Percentiles rank a stretch among this genome's conserved stretches.
These are phyloP conservation scores for Pseudomyrmex flavicornis DNA, from an alignment of 1,140 invertebrate genomes.

Conservation along the genomic window DNA sequence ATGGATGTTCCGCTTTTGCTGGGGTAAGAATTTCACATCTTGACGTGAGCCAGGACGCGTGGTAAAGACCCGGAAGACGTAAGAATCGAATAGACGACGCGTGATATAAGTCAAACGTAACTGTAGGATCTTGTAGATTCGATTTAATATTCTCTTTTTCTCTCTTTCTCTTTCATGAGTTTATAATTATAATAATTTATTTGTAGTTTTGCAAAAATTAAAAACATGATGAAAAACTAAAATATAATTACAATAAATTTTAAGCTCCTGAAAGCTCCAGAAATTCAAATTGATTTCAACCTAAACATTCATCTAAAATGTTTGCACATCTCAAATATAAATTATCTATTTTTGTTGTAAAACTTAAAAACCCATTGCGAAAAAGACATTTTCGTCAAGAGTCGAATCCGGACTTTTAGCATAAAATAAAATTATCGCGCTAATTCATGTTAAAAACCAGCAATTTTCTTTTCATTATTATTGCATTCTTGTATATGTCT, in stretches of 20 bases:
- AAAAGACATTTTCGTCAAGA: too few relatives aligned
- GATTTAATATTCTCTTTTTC: too few relatives aligned
- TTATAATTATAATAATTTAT: neutral
- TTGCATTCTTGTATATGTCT: neutral
- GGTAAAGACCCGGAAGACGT: slow-evolving; percentile 5
- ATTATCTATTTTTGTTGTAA: too few relatives aligned
- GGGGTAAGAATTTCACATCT: slow-evolving; percentile 58
- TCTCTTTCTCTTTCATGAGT: neutral
- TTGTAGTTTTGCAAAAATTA: neutral
- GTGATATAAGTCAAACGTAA: neutral
- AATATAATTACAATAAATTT: too few relatives aligned
- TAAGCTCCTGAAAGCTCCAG: too few relatives aligned
- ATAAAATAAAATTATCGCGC: neutral
- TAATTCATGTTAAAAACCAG: neutral
- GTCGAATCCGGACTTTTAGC: too few relatives aligned
- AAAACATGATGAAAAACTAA: neutral
- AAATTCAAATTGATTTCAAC: too few relatives aligned
- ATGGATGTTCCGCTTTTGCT: slow-evolving; percentile 44
- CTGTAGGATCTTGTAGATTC: too few relatives aligned
- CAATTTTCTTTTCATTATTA: neutral
- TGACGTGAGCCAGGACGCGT: neutral
- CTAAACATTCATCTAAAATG: too few relatives aligned
- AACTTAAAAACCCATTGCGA: too few relatives aligned
- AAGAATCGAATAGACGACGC: neutral
- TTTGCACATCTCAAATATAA: too few relatives aligned